Evolutionary conservation across 2,888 invertebrate species (phyloP), one percentile per base, ranked within the genome.

Genomic region (Copidosoma aretas): DNA sequence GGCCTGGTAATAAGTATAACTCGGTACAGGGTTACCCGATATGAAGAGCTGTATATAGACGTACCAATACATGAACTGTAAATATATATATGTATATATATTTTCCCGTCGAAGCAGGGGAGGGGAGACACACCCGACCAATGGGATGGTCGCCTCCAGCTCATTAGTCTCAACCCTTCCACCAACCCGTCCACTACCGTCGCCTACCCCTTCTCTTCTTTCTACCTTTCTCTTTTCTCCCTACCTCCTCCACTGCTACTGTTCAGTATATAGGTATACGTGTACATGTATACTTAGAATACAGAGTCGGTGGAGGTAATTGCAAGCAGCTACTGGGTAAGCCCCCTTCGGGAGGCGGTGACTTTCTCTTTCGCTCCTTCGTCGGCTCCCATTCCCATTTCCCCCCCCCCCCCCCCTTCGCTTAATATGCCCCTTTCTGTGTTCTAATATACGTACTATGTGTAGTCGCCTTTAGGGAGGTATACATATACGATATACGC

Each of bases 151-250:
- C 54, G 39, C 15, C 25, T n/a, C 15, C 57, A 43, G 32, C 52
- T 68, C 68, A 57, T 68, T 68, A 60, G 64, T 64, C 52, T 64
- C 60, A 68, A 68, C 68, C 68, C 68, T 68, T 68, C 68, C 60
- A 54, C 64, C 57, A 39, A 24, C 14, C 24, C 57, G 19, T 43
- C 43, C 51, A 51, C 67, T 59, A 25, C 63, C 59, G 14, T 53
- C 56, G 67, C 46, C 54, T 63, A 59, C 53, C 52, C 57, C 43
- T 17, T 17, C 43, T 8, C 32, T n/a, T n/a, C 32, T 32, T 32
- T 32, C 8, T 8, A 5, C 32, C 8, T 8, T 32, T 32, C 3
- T 32, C 4, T 32, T 32, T 32, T 32, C 32, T 32, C 32, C 32
- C 32, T 32, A 32, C 32, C 32, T 32, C 32, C 32, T 32, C 32